Percentiles rank a stretch among this genome's conserved stretches.
Evolutionary conservation across 2,797 vertebrate species (phyloP).

Genomic region (Acestrorhynchus altus): DNA sequence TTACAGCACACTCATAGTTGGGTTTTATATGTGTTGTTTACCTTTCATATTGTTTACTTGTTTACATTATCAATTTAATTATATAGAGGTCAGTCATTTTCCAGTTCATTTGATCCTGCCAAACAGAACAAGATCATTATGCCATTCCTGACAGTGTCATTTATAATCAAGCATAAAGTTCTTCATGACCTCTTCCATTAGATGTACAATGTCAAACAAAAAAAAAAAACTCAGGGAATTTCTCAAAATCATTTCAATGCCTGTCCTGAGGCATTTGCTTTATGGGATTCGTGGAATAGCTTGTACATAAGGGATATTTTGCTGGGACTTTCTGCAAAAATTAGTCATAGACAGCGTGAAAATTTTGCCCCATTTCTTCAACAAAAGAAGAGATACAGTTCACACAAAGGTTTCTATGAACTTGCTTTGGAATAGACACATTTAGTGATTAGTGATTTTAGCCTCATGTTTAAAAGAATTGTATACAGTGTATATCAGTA

Average conservation of each 20-base stretch:
- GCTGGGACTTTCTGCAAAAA: neutral
- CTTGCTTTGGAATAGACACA: neutral
- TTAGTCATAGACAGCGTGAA: slow-evolving; percentile 1
- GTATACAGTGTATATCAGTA: no score
- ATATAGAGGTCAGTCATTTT: no score
- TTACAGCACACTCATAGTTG: no score
- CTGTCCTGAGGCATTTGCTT: neutral
- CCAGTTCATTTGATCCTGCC: neutral
- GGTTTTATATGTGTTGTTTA: neutral
- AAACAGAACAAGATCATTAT: neutral
- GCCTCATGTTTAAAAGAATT: no score
- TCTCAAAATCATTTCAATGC: neutral
- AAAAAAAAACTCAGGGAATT: neutral
- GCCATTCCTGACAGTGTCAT: neutral
- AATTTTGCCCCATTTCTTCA: slow-evolving; percentile 4
- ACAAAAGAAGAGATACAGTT: neutral
- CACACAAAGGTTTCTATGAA: neutral
- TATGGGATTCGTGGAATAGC: neutral
- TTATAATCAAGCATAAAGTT: neutral
- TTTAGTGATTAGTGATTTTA: neutral
- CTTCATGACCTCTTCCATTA: neutral
- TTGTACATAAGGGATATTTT: slow-evolving; percentile 1
- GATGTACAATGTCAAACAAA: no score
- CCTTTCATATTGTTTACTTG: neutral
- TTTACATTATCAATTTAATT: neutral